These are phyloP conservation scores for Phania funesta DNA, from an alignment of 2,888 invertebrate species.

Conservation along the genomic window DNA sequence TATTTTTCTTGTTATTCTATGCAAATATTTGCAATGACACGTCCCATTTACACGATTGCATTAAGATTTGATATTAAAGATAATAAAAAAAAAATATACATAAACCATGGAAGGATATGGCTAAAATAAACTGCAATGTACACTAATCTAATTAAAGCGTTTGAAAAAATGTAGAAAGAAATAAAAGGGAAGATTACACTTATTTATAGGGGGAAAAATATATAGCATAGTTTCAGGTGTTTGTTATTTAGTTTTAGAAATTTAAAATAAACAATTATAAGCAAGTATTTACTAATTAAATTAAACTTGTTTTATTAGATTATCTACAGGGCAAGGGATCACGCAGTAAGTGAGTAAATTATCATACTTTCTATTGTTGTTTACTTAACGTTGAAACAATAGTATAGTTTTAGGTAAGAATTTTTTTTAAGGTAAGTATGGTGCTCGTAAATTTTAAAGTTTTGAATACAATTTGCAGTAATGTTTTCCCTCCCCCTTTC, in stretches of 20 bases:
- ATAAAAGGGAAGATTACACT: not conserved
- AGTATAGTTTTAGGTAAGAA: conserved; percentile 22
- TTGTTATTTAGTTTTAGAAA: not conserved
- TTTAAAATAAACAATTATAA: conserved; percentile 10
- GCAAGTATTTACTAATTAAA: conserved; percentile 24
- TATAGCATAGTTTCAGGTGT: not conserved
- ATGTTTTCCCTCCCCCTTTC: not conserved
- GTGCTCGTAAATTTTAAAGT: not conserved
- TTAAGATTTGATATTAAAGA: conserved; percentile 59
- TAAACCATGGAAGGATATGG: not conserved
- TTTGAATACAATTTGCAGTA: conserved; percentile 43
- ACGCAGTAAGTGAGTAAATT: not conserved
- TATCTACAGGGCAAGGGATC: not conserved
- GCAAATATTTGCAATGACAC: conserved; percentile 67
- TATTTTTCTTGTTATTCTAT: conserved; percentile 67
- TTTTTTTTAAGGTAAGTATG: not conserved
- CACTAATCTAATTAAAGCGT: conserved; percentile 55
- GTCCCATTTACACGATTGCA: conserved; percentile 63
- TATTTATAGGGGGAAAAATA: not conserved
- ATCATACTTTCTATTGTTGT: conserved; percentile 1
- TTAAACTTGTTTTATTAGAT: not conserved
- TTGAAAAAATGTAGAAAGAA: not conserved
- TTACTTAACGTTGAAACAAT: conserved; percentile 6
- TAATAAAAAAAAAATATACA: conserved; percentile 12
- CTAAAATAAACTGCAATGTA: conserved; percentile 39